A percentile compares a stretch with the other conserved stretches of the same genome.
Conservation (phyloP, 2,888 invertebrate species). For the Ametastegia equiseti region DNA sequence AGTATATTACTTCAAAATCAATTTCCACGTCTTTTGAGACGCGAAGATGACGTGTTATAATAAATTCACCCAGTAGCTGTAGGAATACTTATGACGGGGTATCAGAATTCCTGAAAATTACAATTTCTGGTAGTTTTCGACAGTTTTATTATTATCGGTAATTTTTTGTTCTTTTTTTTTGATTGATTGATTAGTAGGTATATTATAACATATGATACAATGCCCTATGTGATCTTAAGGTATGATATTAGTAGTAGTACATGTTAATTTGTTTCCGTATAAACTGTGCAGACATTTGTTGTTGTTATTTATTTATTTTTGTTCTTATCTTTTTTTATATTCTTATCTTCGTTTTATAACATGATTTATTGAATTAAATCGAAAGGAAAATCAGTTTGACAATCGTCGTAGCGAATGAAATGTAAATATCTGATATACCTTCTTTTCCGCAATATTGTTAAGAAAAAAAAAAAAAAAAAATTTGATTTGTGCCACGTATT, state of each 20-base stretch:
- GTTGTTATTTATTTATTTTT: background rate
- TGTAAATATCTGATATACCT: background rate
- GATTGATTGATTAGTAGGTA: conserved; percentile 30
- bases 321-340: no score
- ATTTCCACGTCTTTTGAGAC: background rate
- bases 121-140: conserved; percentile 13
- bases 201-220: conserved; percentile 44
- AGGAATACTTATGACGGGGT: background rate
- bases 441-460: no score
- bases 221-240: conserved; percentile 33
- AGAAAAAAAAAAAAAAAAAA: no score
- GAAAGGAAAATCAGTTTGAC: conserved; percentile 11
- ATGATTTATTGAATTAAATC: background rate
- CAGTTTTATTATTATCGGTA: background rate
- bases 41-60: no score
- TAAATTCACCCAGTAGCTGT: background rate
- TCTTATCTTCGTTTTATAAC: background rate
- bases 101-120: background rate
- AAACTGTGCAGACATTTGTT: background rate
- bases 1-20: background rate
- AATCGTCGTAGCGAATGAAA: background rate
- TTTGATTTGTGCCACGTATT: no score
- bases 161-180: background rate
- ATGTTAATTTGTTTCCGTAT: conserved; percentile 5
- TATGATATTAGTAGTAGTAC: conserved; percentile 14